A percentile compares a stretch with the other conserved stretches of the same genome.
phyloP scores from a whole-genome alignment of 2,797 vertebrate genomes.

The Chloroceryle amazona region DNA sequence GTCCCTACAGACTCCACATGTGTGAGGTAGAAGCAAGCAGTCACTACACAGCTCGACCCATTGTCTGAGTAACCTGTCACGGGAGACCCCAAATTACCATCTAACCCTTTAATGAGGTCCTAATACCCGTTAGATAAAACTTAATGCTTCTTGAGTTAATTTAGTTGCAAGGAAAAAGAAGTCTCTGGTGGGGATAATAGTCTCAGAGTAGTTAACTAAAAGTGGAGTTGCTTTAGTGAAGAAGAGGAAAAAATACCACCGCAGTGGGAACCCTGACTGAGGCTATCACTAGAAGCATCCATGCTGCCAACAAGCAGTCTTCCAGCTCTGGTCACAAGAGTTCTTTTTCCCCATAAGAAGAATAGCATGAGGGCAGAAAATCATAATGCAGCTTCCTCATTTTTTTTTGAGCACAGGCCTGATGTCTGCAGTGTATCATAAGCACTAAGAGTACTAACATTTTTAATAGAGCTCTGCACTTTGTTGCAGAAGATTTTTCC shows the following conservation, averaged over 20 bases:
- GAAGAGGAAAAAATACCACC: background rate
- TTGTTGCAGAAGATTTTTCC: background rate
- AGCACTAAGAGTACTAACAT: background rate
- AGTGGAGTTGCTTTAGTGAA: background rate
- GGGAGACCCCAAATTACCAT: background rate
- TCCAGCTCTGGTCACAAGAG: background rate
- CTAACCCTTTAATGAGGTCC: background rate
- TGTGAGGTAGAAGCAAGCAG: background rate
- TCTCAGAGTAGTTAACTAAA: background rate
- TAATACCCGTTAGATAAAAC: background rate
- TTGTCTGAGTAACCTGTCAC: background rate
- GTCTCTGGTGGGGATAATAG: background rate
- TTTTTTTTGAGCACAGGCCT: background rate
- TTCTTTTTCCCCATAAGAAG: background rate
- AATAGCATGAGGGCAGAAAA: background rate
- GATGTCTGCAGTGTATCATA: background rate
- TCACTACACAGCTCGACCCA: background rate
- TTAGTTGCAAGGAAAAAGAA: background rate
- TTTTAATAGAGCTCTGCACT: background rate
- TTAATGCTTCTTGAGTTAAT: background rate
- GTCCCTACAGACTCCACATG: fast-evolving
- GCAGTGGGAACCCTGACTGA: background rate
- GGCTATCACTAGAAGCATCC: background rate
- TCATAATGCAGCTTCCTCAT: background rate
- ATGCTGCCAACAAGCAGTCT: background rate